Conservation (phyloP, 2,113 vertebrate genomes). For the Sinocyclocheilus anshuiensis region DNA sequence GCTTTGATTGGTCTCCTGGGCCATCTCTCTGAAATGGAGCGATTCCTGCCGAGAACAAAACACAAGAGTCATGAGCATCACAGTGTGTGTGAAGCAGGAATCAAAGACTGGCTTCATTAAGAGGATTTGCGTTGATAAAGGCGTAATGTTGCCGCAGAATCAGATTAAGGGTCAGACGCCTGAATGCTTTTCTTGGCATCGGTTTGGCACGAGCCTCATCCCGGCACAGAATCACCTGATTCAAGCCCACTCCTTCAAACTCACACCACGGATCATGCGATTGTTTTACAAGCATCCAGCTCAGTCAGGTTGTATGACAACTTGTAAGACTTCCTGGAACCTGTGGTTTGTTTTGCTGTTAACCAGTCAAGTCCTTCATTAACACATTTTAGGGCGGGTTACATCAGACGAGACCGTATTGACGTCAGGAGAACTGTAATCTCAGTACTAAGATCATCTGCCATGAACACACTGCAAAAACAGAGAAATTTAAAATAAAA, state of each 20-base stretch:
- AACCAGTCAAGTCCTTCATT: not conserved
- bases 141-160: not conserved
- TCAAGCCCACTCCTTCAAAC: not conserved
- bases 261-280: not conserved
- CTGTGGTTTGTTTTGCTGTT: not conserved
- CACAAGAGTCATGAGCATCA: not conserved
- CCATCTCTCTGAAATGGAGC: constrained; percentile 73
- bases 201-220: not conserved
- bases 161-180: not conserved
- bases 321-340: not conserved
- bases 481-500: not conserved
- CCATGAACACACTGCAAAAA: not conserved
- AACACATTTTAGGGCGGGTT: not conserved
- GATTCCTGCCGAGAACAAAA: constrained; percentile 52
- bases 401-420: not conserved
- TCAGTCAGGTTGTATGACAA: too few species aligned
- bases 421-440: not conserved
- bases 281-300: constrained; percentile 1
- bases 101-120: not conserved
- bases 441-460: not conserved
- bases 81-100: not conserved
- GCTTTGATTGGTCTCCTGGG: constrained; percentile 88
- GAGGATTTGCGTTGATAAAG: not conserved
- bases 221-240: not conserved
- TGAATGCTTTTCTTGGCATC: not conserved